These are phyloP conservation scores for Cylloceria caligata DNA, from an alignment of 2,888 invertebrate genomes.

Conservation along the genomic window DNA sequence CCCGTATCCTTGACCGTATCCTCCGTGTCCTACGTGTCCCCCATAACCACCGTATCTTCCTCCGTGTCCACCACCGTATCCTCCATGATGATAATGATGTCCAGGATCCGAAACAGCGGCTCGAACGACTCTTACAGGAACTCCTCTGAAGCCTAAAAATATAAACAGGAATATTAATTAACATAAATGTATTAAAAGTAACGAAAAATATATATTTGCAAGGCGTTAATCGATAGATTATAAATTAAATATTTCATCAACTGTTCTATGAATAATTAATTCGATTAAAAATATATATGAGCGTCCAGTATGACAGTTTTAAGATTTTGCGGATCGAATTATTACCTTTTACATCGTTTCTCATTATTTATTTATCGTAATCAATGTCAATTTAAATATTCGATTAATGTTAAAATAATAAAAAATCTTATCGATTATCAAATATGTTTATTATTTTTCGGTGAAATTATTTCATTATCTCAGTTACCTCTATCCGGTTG, in stretches of 20 bases:
- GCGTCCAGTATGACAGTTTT: neutral
- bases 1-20: constrained; percentile 55
- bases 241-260: too few species aligned
- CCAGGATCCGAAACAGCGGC: constrained; percentile 65
- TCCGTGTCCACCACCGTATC: constrained; percentile 32
- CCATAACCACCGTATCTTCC: constrained; percentile 45
- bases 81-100: constrained; percentile 21
- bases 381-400: too few species aligned
- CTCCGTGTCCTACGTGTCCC: constrained; percentile 56
- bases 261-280: too few species aligned
- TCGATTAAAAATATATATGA: neutral
- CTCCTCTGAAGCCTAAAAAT: constrained; percentile 30
- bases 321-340: too few species aligned
- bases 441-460: neutral
- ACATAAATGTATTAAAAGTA: neutral
- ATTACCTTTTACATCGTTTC: too few species aligned
- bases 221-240: too few species aligned
- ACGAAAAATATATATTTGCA: neutral
- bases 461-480: neutral
- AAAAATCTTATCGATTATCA: too few species aligned
- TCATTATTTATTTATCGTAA: too few species aligned
- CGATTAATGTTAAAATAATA: too few species aligned
- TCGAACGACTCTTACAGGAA: constrained; percentile 64
- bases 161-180: neutral
- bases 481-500: constrained; percentile 50